Evolutionary conservation across 2,888 invertebrate genomes (phyloP).

Genomic region (Syrista parreyssii): DNA sequence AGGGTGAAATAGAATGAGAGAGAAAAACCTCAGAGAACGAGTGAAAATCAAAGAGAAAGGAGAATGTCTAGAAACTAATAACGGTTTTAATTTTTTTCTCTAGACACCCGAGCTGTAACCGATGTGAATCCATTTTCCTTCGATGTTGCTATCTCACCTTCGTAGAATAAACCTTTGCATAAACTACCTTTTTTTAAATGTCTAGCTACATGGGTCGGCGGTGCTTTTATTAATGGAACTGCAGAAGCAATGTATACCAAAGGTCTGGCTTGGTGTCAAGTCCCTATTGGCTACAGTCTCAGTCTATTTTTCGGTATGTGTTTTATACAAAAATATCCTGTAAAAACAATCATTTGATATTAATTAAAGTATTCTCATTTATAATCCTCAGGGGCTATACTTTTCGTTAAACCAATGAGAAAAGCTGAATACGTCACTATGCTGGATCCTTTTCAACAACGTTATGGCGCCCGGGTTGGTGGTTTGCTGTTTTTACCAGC

Average conservation of each 20-base stretch:
- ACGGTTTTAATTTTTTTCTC: background rate
- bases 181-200: conserved; percentile 11
- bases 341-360: background rate
- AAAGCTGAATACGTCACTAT: conserved; percentile 77
- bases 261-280: conserved; percentile 77
- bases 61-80: background rate
- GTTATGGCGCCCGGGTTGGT: conserved; percentile 76
- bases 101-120: background rate
- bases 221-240: conserved; percentile 79
- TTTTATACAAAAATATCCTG: background rate
- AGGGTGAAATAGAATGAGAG: background rate
- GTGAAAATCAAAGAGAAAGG: background rate
- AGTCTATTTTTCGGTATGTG: conserved; percentile 74
- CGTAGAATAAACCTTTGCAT: background rate
- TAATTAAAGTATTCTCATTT: background rate
- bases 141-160: background rate
- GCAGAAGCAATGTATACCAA: conserved; percentile 75
- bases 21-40: background rate
- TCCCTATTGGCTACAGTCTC: conserved; percentile 78
- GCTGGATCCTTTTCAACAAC: conserved; percentile 78
- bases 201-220: conserved; percentile 71
- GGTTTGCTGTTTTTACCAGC: conserved; percentile 76
- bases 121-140: background rate
- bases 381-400: conserved; percentile 69
- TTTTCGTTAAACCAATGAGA: conserved; percentile 78